Evolutionary conservation across 2,888 invertebrate species (phyloP).

Genomic region (Ctena decussata): DNA sequence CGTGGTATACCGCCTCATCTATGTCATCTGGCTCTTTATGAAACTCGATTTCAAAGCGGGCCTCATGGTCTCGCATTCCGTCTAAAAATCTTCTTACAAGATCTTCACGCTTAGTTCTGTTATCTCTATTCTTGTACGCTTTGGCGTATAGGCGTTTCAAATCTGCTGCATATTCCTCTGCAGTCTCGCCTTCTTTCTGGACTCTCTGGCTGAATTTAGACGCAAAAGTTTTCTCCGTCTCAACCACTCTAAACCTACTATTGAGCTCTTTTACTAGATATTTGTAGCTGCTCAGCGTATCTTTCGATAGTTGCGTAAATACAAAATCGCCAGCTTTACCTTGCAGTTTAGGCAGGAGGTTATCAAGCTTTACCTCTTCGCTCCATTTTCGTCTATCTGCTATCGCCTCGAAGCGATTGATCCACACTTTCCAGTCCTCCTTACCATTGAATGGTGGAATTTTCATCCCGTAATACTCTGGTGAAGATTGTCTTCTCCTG

Average conservation of each 20-base stretch:
- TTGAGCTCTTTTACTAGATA: constrained; percentile 44
- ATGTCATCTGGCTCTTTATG: constrained; percentile 35
- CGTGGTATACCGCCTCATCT: constrained; percentile 41
- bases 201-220: neutral
- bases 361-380: no score
- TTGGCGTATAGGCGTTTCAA: constrained; percentile 44
- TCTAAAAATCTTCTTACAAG: constrained; percentile 40
- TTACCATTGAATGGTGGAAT: no score
- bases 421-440: constrained; percentile 50
- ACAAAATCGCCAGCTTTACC: constrained; percentile 38
- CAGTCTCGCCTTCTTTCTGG: no score
- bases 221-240: constrained; percentile 48
- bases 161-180: no score
- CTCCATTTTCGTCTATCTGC: constrained; percentile 28
- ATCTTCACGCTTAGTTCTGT: constrained; percentile 26
- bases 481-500: no score
- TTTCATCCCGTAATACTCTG: no score
- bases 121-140: constrained; percentile 1
- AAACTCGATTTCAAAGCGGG: constrained; percentile 37
- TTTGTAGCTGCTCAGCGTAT: constrained; percentile 5
- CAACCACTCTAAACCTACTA: constrained; percentile 46
- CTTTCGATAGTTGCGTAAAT: constrained; percentile 32
- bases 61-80: constrained; percentile 38
- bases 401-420: constrained; percentile 38
- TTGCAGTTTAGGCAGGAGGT: no score